Percentiles rank a stretch among this genome's conserved stretches.
These are phyloP conservation scores for Proterorhinus semilunaris DNA, from an alignment of 2,113 vertebrate genomes.

Conservation along the genomic window DNA sequence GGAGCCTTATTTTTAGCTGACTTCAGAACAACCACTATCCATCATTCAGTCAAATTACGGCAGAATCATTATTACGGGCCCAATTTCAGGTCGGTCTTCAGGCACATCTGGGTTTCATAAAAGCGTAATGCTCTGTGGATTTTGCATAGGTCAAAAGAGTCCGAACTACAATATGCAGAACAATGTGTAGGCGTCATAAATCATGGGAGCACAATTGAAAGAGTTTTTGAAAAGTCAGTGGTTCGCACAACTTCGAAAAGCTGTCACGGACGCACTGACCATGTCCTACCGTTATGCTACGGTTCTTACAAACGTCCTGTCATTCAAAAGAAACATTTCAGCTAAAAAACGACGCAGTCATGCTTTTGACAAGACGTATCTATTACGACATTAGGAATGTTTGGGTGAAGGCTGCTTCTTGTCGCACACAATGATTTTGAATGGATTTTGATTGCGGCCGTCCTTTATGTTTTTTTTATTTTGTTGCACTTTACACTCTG, in stretches of 20 bases:
- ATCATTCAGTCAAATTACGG: slow-evolving; percentile 43
- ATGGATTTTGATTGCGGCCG: too few relatives aligned
- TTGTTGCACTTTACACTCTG: not conserved
- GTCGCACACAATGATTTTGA: too few relatives aligned
- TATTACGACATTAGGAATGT: too few relatives aligned
- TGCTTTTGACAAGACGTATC: too few relatives aligned
- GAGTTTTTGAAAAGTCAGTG: not conserved
- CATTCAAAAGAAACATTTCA: too few relatives aligned
- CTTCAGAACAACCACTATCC: slow-evolving; percentile 15
- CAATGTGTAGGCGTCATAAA: not conserved
- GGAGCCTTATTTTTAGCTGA: slow-evolving; percentile 27
- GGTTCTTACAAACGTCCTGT: not conserved
- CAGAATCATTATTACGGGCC: slow-evolving; percentile 30
- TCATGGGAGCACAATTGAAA: not conserved
- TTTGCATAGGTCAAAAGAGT: slow-evolving; percentile 6
- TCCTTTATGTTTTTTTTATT: too few relatives aligned
- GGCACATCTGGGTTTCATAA: slow-evolving; percentile 23
- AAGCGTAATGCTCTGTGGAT: slow-evolving; percentile 12
- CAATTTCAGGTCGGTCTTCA: slow-evolving; percentile 4
- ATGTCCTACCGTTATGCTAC: not conserved
- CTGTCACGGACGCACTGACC: not conserved
- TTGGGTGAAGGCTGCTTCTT: too few relatives aligned
- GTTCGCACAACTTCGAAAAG: not conserved
- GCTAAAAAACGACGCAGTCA: too few relatives aligned
- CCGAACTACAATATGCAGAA: not conserved